Base-by-base conservation (phyloP, 1,140 invertebrate genomes). In the Sinella curviseta region DNA sequence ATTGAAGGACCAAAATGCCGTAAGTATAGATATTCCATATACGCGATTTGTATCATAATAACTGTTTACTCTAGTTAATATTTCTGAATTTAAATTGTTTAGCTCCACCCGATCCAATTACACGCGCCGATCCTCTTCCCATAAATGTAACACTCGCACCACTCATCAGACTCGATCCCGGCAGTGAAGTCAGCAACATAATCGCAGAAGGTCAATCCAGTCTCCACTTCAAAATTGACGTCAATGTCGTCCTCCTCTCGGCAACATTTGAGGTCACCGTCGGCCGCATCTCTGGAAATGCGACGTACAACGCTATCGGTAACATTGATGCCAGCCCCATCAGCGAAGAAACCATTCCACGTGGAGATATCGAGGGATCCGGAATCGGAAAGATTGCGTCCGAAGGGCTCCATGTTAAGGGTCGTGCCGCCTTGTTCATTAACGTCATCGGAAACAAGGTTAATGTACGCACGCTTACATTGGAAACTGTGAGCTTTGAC, bases 381-480 rank as follows among this genome's bases (percentile, higher is more conserved):
- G 57, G 57, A 17, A 14, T n/a, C 26, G 57, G 8, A 14, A 65
- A 65, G 24, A 65, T 65, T n/a, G 8, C 57, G 8, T n/a, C 4
- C 4, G 24, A 65, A 16, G 57, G 24, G 8, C 57, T 14, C 57
- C 57, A n/a, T 8, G 24, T 65, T n/a, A 65, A 14, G 24, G 57
- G 57, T 12, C 12, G 8, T 26, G 70, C 70, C 31, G 31, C 24
- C 24, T 28, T 74, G 24, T 33, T 26, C 31, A 36, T 74, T 24
- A 74, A 74, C 24, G 14, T 74, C 8, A 34, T 30, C 31, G 70
- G 70, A 74, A 74, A 74, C 14, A 33, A 36, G 34, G 70, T 74
- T 30, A 16, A 17, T 8, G 31, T 74, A 12, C 12, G 8, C 70
- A 36, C 14, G 8, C 24, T 74, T 16, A 74, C 4, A 8, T 3